A percentile compares a stretch with the other conserved stretches of the same genome.
Conservation (phyloP, 1,140 invertebrate genomes). For the Sogatella furcifera region DNA sequence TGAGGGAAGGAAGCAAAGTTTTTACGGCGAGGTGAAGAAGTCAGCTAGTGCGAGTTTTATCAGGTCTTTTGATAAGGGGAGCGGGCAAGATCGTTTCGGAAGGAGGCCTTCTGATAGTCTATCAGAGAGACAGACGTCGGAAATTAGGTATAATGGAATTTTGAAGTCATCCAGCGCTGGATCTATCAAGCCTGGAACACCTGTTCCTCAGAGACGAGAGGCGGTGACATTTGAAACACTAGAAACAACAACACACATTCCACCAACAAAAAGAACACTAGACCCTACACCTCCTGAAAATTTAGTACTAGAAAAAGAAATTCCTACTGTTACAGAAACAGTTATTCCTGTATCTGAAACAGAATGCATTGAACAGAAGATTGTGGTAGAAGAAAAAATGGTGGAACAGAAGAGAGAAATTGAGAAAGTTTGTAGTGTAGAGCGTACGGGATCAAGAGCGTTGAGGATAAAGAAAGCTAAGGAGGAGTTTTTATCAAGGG, state of each 20-base stretch:
- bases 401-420: no score
- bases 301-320: no score
- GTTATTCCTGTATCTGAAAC: no score
- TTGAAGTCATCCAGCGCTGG: slow-evolving; percentile 33
- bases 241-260: no score
- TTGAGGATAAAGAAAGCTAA: slow-evolving; percentile 46
- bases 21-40: slow-evolving; percentile 37
- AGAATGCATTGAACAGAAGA: no score
- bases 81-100: slow-evolving; percentile 3
- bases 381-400: no score
- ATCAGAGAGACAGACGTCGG: slow-evolving; percentile 15
- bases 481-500: slow-evolving; percentile 43
- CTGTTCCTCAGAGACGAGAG: slow-evolving; percentile 10
- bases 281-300: no score
- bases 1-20: slow-evolving; percentile 8
- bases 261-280: no score
- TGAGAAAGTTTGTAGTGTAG: background rate
- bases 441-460: slow-evolving; percentile 28
- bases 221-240: background rate
- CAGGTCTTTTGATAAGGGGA: slow-evolving; percentile 17
- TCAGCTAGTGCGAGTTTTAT: slow-evolving; percentile 42
- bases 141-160: slow-evolving; percentile 8
- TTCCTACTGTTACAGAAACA: no score
- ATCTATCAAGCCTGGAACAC: slow-evolving; percentile 26
- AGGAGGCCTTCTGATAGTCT: slow-evolving; percentile 8